Conservation (phyloP, 2,797 vertebrate genomes). For the Poecilia velifera region DNA sequence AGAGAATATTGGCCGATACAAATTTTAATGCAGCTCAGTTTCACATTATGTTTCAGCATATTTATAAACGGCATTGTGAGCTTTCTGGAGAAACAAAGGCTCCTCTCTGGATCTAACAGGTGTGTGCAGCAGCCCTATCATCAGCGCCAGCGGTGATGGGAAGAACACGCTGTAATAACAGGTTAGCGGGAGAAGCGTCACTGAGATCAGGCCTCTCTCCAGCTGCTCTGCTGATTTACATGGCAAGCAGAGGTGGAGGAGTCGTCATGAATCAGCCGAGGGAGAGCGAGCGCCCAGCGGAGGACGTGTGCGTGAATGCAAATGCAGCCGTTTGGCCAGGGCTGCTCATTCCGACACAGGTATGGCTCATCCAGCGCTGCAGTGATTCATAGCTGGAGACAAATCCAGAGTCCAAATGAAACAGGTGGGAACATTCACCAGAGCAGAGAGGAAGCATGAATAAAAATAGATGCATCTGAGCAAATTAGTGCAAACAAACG, state of each 20-base stretch:
- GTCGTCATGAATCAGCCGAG: constrained; percentile 66
- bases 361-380: constrained; percentile 20
- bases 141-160: constrained; percentile 18
- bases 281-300: constrained; percentile 27
- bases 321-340: constrained; percentile 63
- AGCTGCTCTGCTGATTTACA: constrained; percentile 55
- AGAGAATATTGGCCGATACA: constrained; percentile 20
- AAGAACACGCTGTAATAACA: constrained; percentile 55
- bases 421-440: constrained; percentile 23
- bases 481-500: not conserved
- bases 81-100: constrained; percentile 16
- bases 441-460: constrained; percentile 3
- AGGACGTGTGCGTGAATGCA: constrained; percentile 75
- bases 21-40: constrained; percentile 13
- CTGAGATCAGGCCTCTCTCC: constrained; percentile 19
- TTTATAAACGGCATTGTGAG: constrained; percentile 38
- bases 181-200: constrained; percentile 17
- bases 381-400: constrained; percentile 36
- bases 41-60: constrained; percentile 30
- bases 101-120: constrained; percentile 44
- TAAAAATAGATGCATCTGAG: not conserved
- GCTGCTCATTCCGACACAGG: constrained; percentile 54
- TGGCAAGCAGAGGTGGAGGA: constrained; percentile 54
- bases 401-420: constrained; percentile 13
- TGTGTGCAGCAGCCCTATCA: constrained; percentile 38